Evolutionary conservation across 1,140 invertebrate genomes (phyloP), one percentile per base, ranked within the genome.

Genomic region (Gyrodactylus bullatarudis): DNA sequence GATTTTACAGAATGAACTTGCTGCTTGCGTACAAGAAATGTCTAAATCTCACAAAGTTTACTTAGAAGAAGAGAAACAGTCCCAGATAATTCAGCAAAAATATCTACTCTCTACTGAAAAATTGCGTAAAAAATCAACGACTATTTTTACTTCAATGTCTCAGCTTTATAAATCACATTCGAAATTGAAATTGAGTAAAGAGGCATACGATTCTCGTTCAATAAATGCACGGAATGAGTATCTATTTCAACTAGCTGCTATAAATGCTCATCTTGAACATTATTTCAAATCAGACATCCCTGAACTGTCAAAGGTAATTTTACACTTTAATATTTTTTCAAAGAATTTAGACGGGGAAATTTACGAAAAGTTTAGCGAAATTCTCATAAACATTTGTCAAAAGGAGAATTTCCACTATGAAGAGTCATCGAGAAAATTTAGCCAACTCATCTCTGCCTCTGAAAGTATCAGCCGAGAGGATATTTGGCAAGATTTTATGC

Each of bases 61-160:
- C 23, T 24, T 24, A 26, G 70, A 71, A 71, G 70, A 71, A 26
- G 70, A 71, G 23, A 71, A 71, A 24, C 70, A 71, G 24, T n/a
- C 70, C 24, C 70, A 71, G 20, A 23, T 23, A 16, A 71, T 71
- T 25, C 8, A 23, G 24, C 21, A 23, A 20, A 71, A 71, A 71
- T 21, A 21, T 23, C 23, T 20, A 26, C 20, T 23, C 16, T 21
- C 70, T 23, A 20, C 26, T 16, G 70, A 8, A 71, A 71, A 71
- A 71, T 21, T 71, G 2, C 22, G 24, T 20, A 71, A 26, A 23
- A 71, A 26, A 25, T 71, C 70, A 23, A 71, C 70, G 1, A 71
- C 22, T 26, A 8, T 71, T 26, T 71, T 71, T 24, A 71, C 21
- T 25, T 71, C 70, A 26, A 71, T 71, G 70, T n/a, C 70, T 19